Conservation (phyloP, 2,888 invertebrate species). For the Calameuta filiformis region DNA sequence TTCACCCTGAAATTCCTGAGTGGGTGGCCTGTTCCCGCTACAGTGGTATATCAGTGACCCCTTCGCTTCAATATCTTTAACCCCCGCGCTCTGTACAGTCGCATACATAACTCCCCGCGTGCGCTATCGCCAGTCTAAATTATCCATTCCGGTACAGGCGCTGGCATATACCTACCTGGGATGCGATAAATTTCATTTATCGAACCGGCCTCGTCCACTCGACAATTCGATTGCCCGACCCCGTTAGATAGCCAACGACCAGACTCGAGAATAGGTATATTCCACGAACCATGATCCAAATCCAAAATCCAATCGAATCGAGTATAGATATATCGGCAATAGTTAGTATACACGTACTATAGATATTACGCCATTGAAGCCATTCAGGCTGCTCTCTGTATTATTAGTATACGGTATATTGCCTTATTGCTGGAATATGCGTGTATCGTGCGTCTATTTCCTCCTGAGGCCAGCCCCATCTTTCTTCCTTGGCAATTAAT, state of each 20-base stretch:
- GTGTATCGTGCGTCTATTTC: neutral
- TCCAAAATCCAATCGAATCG: neutral
- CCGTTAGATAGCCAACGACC: neutral
- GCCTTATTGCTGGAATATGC: neutral
- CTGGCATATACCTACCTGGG: slow-evolving; percentile 21
- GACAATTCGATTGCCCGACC: slow-evolving; percentile 23
- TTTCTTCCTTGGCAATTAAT: neutral
- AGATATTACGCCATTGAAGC: neutral
- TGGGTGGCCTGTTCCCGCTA: neutral
- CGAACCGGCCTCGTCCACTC: slow-evolving; percentile 29
- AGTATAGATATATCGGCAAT: neutral
- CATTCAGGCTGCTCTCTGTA: neutral
- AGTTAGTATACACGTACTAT: neutral
- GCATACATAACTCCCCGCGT: slow-evolving; percentile 18
- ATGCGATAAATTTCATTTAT: slow-evolving; percentile 44
- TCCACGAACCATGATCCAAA: neutral
- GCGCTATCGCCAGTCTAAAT: slow-evolving; percentile 7
- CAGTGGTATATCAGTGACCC: neutral
- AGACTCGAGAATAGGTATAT: neutral
- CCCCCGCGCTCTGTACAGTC: slow-evolving; percentile 11
- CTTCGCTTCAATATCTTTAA: slow-evolving; percentile 2
- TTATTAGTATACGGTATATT: neutral
- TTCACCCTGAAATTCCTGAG: neutral
- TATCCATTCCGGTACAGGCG: slow-evolving; percentile 4
- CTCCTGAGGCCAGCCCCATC: neutral